These are phyloP conservation scores for Pseudopodoces humilis DNA, from an alignment of 2,113 vertebrate species.

Conservation along the genomic window DNA sequence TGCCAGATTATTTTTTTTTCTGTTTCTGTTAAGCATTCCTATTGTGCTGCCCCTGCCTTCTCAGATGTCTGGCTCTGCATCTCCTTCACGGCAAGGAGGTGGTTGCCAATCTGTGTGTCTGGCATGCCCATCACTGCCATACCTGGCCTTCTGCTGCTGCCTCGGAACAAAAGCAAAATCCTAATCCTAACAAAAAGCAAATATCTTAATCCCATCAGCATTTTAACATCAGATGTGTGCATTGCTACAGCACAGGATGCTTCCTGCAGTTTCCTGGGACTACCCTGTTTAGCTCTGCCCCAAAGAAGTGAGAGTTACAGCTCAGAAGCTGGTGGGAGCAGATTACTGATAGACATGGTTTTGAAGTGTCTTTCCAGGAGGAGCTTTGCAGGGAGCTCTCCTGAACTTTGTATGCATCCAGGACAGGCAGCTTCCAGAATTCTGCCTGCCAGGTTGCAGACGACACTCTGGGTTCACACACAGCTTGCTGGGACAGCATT, in stretches of 20 bases:
- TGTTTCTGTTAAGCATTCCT: not conserved
- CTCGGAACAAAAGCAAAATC: not conserved
- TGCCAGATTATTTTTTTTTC: not conserved
- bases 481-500: not conserved
- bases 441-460: not conserved
- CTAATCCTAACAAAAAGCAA: not conserved
- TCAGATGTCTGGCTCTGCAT: not conserved
- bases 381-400: not conserved
- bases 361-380: not conserved
- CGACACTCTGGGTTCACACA: not conserved
- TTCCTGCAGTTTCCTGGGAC: not conserved
- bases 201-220: not conserved
- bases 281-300: not conserved
- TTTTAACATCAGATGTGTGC: not conserved
- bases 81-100: not conserved
- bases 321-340: not conserved
- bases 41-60: not conserved
- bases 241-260: not conserved
- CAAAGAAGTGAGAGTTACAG: not conserved
- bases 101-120: not conserved
- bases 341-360: not conserved
- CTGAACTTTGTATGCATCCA: not conserved
- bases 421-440: not conserved
- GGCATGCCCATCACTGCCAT: not conserved
- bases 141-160: conserved; percentile 3